Evolutionary conservation across 1,140 invertebrate species (phyloP).

Genomic region (Halesus radiatus): DNA sequence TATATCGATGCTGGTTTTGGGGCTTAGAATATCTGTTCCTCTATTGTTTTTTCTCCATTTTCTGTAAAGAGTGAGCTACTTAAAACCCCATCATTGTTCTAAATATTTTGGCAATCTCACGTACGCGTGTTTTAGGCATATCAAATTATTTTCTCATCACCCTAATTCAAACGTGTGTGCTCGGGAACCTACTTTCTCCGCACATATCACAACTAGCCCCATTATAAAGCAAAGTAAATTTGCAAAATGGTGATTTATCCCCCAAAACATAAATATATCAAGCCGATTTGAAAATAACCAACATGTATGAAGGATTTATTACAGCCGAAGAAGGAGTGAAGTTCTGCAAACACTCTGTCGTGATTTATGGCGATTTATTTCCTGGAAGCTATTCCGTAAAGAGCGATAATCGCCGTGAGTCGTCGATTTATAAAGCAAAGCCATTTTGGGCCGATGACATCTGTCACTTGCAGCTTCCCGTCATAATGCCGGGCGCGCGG

Average conservation of each 20-base stretch:
- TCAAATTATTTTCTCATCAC: background rate
- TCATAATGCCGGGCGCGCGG: constrained; percentile 31
- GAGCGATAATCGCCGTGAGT: constrained; percentile 51
- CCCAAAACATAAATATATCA: constrained; percentile 10
- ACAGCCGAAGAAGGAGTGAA: constrained; percentile 46
- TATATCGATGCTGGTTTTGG: too few species aligned
- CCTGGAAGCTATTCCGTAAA: constrained; percentile 43
- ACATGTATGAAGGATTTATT: constrained; percentile 47
- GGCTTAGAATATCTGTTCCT: too few species aligned
- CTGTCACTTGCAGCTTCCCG: constrained; percentile 43
- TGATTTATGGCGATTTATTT: constrained; percentile 56
- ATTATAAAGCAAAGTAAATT: constrained; percentile 28
- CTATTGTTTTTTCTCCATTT: too few species aligned
- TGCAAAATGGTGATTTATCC: constrained; percentile 23
- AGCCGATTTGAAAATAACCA: constrained; percentile 28
- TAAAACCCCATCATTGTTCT: too few species aligned
- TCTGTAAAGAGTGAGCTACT: too few species aligned
- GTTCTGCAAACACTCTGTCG: constrained; percentile 51
- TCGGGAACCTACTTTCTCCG: background rate
- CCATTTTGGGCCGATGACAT: constrained; percentile 49
- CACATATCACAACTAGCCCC: background rate
- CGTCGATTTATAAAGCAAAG: constrained; percentile 52
- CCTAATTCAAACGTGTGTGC: constrained; percentile 2
- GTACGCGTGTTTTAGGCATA: too few species aligned
- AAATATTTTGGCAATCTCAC: too few species aligned